These are phyloP conservation scores for Sitodiplosis mosellana DNA, from an alignment of 1,140 invertebrate genomes.

Conservation along the genomic window DNA sequence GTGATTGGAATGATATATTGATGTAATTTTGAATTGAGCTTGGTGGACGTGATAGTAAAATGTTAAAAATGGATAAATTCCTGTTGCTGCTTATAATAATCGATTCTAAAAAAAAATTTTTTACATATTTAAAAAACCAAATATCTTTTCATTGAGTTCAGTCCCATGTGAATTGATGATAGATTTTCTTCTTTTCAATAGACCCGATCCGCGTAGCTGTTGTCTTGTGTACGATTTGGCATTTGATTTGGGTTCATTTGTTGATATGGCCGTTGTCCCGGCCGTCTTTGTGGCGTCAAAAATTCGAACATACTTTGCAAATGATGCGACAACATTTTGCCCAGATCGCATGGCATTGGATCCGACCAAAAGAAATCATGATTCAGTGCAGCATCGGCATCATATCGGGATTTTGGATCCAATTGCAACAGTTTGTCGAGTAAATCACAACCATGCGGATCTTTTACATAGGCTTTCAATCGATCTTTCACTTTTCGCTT, in stretches of 20 bases:
- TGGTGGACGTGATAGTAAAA: too few relatives aligned
- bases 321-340: constrained; percentile 84
- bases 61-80: too few relatives aligned
- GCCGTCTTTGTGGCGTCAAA: constrained; percentile 60
- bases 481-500: constrained; percentile 84
- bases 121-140: too few relatives aligned
- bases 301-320: constrained; percentile 95
- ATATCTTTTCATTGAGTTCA: too few relatives aligned
- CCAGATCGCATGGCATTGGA: constrained; percentile 82
- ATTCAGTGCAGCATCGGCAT: constrained; percentile 85
- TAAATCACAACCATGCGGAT: constrained; percentile 80
- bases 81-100: too few relatives aligned
- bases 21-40: too few relatives aligned
- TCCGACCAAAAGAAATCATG: constrained; percentile 98
- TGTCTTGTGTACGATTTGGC: constrained; percentile 23
- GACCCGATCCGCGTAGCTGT: constrained; percentile 23
- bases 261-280: constrained; percentile 51
- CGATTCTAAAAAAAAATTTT: too few relatives aligned
- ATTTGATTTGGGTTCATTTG: constrained; percentile 17
- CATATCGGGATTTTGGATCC: constrained; percentile 78
- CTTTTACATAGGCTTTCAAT: constrained; percentile 81
- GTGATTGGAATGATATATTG: too few relatives aligned
- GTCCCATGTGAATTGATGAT: too few relatives aligned
- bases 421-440: constrained; percentile 82
- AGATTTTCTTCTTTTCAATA: constrained; percentile 11